Percentiles rank a stretch among this genome's conserved stretches.
Conservation (phyloP, 2,113 vertebrate species). For the Phrynosoma platyrhinos region DNA sequence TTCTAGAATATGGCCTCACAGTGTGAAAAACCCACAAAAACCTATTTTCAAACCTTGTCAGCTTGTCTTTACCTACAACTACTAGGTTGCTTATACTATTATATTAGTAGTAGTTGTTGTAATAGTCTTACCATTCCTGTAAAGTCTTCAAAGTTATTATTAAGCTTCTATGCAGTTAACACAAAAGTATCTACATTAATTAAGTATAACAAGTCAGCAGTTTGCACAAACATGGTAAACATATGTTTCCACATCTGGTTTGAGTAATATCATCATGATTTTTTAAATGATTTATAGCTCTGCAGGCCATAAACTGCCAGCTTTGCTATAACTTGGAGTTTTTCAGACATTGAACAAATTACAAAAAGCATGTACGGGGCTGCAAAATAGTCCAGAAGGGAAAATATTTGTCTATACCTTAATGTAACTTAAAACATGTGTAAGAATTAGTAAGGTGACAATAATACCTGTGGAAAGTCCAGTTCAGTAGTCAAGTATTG, state of each 20-base stretch:
- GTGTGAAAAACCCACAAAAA: no score
- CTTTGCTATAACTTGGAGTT: constrained; percentile 72
- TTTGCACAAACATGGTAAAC: constrained; percentile 76
- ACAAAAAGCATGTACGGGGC: constrained; percentile 56
- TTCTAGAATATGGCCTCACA: no score
- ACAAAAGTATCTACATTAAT: constrained; percentile 76
- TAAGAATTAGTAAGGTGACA: neutral
- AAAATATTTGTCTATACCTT: neutral
- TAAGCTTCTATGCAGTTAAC: constrained; percentile 71
- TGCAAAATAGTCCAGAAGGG: neutral
- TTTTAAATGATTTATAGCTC: constrained; percentile 80
- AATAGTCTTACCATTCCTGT: constrained; percentile 16
- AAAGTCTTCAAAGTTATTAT: constrained; percentile 72
- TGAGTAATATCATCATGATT: constrained; percentile 83
- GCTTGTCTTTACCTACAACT: constrained; percentile 42
- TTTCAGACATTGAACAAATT: constrained; percentile 73
- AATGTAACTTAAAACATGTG: constrained; percentile 4
- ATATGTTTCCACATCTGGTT: constrained; percentile 85
- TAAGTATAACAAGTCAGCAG: constrained; percentile 78
- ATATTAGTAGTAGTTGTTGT: neutral
- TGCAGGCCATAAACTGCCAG: constrained; percentile 75
- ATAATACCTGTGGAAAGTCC: constrained; percentile 26
- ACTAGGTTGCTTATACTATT: neutral
- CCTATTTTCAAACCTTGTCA: constrained; percentile 33
- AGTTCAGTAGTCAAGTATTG: neutral